These are phyloP conservation scores for Drosophila nr. fundita DNA, from an alignment of 2,888 invertebrate species.

Conservation along the genomic window DNA sequence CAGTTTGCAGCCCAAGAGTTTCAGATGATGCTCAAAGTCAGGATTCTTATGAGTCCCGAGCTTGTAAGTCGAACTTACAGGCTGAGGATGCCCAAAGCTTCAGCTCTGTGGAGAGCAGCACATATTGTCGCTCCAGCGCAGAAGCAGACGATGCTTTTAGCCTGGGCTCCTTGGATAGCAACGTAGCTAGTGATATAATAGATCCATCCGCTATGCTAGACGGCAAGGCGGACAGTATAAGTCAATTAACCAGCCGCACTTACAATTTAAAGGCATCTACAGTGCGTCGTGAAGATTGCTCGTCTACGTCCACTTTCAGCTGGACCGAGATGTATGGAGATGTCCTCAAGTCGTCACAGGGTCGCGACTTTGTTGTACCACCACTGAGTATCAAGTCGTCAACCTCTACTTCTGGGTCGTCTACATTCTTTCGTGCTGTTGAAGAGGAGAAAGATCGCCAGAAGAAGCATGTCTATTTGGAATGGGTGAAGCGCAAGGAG, in stretches of 20 bases:
- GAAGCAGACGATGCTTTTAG: conserved; percentile 30
- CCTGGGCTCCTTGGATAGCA: conserved; percentile 21
- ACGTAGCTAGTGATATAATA: background rate
- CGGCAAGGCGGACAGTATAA: conserved; percentile 4
- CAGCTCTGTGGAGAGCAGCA: conserved; percentile 20
- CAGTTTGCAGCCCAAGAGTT: conserved; percentile 17
- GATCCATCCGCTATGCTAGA: background rate
- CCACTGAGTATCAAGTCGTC: conserved; percentile 73
- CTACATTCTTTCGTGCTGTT: conserved; percentile 51
- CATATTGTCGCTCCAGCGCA: background rate
- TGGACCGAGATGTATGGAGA: conserved; percentile 62
- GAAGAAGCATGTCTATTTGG: conserved; percentile 73
- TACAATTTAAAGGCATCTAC: conserved; percentile 37
- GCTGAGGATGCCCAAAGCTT: conserved; percentile 27
- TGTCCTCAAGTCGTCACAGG: conserved; percentile 50
- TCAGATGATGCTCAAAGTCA: conserved; percentile 28
- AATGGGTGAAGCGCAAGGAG: conserved; percentile 82
- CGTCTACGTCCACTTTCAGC: conserved; percentile 60
- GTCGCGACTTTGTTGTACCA: conserved; percentile 74
- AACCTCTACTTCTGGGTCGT: conserved; percentile 55
- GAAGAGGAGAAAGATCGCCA: conserved; percentile 45
- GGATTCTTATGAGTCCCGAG: conserved; percentile 17
- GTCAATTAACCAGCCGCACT: conserved; percentile 53
- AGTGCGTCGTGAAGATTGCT: conserved; percentile 37
- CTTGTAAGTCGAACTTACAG: background rate